phyloP scores from a whole-genome alignment of 2,888 invertebrate species.

The Lapara coniferarum region DNA sequence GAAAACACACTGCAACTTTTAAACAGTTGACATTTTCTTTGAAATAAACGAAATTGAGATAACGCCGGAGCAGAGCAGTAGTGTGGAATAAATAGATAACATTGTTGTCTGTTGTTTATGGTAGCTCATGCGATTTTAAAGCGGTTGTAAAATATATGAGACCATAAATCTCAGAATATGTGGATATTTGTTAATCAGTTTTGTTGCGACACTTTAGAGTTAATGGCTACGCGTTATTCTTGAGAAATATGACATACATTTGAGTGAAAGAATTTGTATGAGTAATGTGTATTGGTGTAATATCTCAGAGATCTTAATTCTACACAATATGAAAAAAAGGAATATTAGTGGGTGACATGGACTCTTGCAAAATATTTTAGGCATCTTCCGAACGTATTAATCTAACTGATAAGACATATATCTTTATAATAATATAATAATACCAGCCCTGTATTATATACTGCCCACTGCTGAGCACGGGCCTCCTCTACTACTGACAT shows the following conservation, averaged over 20 bases:
- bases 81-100: slow-evolving; percentile 24
- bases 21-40: slow-evolving; percentile 19
- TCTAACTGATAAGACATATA: no score
- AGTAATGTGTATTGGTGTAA: neutral
- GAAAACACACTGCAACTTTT: slow-evolving; percentile 10
- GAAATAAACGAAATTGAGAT: slow-evolving; percentile 19
- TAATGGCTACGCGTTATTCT: neutral
- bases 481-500: no score
- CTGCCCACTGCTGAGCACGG: no score
- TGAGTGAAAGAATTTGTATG: neutral
- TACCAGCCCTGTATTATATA: no score
- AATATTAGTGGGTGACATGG: no score
- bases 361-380: no score
- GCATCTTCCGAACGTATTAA: no score
- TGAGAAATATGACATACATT: neutral
- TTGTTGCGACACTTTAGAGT: neutral
- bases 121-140: slow-evolving; percentile 17
- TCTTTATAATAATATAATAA: no score
- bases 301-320: no score
- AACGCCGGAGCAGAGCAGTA: slow-evolving; percentile 7
- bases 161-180: slow-evolving; percentile 12
- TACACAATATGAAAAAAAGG: no score
- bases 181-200: slow-evolving; percentile 22
- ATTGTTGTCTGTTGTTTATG: slow-evolving; percentile 22
- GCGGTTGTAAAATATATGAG: slow-evolving; percentile 17